A percentile compares a stretch with the other conserved stretches of the same genome.
Conservation (phyloP, 1,140 invertebrate genomes). For the Coelopa frigida region DNA sequence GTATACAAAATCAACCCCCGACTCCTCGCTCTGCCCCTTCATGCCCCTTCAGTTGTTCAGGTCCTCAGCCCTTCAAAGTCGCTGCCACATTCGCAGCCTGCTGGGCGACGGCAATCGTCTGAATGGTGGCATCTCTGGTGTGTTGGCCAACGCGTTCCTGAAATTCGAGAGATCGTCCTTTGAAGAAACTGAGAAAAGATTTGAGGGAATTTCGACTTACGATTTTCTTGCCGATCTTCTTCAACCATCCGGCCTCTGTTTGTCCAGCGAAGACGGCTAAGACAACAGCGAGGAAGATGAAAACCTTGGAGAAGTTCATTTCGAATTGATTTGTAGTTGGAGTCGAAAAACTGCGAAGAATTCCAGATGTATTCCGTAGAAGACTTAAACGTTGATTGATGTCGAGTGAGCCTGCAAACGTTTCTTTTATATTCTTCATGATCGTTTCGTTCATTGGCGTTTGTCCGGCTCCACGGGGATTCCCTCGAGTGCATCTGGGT, state of each 20-base stretch:
- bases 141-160: conserved; percentile 36
- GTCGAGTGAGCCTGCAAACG: no score
- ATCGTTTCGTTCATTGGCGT: no score
- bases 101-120: conserved; percentile 30
- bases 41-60: not conserved
- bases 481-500: no score
- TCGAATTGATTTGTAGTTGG: conserved; percentile 5
- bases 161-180: not conserved
- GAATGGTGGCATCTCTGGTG: conserved; percentile 33
- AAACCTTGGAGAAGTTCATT: conserved; percentile 38
- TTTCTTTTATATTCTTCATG: no score
- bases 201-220: conserved; percentile 8
- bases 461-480: no score
- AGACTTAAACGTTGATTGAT: no score
- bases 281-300: conserved; percentile 28
- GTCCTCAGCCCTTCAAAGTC: conserved; percentile 12
- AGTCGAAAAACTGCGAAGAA: no score
- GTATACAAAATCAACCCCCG: not conserved
- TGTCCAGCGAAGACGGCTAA: conserved; percentile 25
- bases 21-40: no score
- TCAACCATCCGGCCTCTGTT: conserved; percentile 29
- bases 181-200: no score
- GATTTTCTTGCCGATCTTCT: conserved; percentile 30
- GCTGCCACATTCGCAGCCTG: conserved; percentile 37
- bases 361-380: no score